Conservation (phyloP, 2,113 vertebrate species). For the Chlorocebus sabaeus region DNA sequence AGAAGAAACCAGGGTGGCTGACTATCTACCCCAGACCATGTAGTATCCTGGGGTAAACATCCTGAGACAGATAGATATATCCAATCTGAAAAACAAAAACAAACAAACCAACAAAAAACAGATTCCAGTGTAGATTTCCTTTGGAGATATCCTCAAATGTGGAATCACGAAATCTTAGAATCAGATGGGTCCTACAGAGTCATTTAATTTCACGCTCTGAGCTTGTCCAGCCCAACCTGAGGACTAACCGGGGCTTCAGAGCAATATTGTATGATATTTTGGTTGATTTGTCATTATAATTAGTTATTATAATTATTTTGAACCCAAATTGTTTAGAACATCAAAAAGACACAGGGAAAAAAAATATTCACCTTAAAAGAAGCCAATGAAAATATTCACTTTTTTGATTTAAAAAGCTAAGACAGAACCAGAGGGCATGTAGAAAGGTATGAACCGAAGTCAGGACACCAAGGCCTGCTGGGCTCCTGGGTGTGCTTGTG, state of each 20-base stretch:
- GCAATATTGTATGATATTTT: neutral
- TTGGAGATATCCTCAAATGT: neutral
- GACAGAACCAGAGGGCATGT: neutral
- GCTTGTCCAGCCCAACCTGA: neutral
- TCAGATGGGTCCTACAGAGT: neutral
- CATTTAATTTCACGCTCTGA: neutral
- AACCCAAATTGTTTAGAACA: constrained; percentile 1
- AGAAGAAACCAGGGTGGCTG: neutral
- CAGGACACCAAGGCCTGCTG: neutral
- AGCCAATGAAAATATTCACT: neutral
- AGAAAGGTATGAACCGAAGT: neutral
- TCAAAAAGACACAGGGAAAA: neutral
- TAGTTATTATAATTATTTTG: neutral
- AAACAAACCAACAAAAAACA: no score
- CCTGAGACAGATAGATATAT: neutral
- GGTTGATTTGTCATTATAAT: neutral
- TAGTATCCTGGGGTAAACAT: neutral
- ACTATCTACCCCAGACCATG: neutral
- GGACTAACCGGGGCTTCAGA: neutral
- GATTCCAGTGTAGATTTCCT: neutral
- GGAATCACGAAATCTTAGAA: neutral
- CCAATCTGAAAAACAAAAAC: neutral
- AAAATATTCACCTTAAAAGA: neutral
- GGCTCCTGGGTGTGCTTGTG: neutral
- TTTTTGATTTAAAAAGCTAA: constrained; percentile 1